Evolutionary conservation across 2,113 vertebrate species (phyloP).

Genomic region (Lontra canadensis): DNA sequence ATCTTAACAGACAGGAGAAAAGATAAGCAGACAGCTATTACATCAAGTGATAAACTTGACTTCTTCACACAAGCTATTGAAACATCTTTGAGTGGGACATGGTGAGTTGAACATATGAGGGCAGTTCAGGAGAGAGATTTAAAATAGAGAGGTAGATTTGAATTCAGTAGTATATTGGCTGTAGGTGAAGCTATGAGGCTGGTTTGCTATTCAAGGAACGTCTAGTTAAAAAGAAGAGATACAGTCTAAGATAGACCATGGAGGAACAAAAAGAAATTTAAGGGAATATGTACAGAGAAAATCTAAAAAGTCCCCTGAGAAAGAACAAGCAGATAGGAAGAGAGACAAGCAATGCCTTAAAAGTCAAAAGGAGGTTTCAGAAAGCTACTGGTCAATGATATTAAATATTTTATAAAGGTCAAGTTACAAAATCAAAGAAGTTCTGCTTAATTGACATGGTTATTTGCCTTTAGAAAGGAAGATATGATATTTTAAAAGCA

Average conservation of each 20-base stretch:
- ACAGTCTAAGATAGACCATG: not conserved
- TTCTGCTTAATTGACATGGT: not conserved
- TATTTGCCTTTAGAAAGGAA: constrained; percentile 19
- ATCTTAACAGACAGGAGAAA: not conserved
- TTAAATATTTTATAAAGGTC: not conserved
- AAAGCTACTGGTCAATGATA: not conserved
- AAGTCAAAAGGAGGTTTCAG: not conserved
- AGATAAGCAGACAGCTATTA: not conserved
- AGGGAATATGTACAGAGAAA: not conserved
- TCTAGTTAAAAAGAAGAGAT: not conserved
- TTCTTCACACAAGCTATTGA: not conserved
- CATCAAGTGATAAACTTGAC: not conserved
- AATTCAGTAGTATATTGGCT: not conserved
- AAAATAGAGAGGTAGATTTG: not conserved
- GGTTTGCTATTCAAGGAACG: not conserved
- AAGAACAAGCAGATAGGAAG: not conserved
- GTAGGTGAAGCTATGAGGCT: not conserved
- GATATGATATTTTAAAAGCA: constrained; percentile 21
- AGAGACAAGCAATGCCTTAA: not conserved
- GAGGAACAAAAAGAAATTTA: not conserved
- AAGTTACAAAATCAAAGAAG: not conserved
- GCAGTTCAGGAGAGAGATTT: not conserved
- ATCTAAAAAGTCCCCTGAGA: not conserved
- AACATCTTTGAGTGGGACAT: not conserved
- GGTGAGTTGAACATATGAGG: not conserved